These are phyloP conservation scores for Ciconia maguari DNA, from an alignment of 2,113 vertebrate species.

Conservation along the genomic window DNA sequence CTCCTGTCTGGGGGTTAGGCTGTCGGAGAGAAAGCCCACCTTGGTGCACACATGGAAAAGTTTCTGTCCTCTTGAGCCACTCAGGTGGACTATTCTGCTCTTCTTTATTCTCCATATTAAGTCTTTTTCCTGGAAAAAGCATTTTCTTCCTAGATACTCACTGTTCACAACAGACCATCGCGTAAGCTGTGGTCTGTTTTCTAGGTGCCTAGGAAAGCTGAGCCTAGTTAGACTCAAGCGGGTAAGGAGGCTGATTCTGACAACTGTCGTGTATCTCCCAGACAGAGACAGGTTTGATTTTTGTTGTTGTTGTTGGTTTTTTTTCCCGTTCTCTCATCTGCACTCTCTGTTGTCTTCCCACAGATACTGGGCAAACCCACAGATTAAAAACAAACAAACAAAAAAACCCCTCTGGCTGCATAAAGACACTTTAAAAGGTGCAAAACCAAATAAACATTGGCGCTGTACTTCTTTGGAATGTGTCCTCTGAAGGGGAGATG, in stretches of 20 bases:
- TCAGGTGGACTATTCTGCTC: neutral
- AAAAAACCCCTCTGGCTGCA: neutral
- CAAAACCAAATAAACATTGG: neutral
- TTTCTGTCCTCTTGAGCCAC: neutral
- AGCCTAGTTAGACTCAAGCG: neutral
- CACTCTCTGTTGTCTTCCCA: neutral
- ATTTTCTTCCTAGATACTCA: neutral
- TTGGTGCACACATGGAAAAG: neutral
- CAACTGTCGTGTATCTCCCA: neutral
- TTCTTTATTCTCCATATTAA: neutral
- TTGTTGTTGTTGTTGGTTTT: too few relatives aligned
- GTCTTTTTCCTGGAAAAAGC: neutral
- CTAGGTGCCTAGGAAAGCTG: neutral
- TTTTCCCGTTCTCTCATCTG: neutral
- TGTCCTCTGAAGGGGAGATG: neutral
- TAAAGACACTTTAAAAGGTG: neutral
- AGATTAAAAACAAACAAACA: neutral
- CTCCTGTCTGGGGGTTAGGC: neutral
- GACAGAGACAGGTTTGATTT: neutral
- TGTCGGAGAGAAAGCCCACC: accelerated
- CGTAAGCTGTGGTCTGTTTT: neutral
- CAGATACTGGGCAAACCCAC: neutral
- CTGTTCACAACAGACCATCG: neutral
- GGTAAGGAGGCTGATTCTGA: neutral
- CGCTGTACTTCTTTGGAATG: neutral